phyloP scores from a whole-genome alignment of 1,140 invertebrate species.

The Coptotermes formosanus region DNA sequence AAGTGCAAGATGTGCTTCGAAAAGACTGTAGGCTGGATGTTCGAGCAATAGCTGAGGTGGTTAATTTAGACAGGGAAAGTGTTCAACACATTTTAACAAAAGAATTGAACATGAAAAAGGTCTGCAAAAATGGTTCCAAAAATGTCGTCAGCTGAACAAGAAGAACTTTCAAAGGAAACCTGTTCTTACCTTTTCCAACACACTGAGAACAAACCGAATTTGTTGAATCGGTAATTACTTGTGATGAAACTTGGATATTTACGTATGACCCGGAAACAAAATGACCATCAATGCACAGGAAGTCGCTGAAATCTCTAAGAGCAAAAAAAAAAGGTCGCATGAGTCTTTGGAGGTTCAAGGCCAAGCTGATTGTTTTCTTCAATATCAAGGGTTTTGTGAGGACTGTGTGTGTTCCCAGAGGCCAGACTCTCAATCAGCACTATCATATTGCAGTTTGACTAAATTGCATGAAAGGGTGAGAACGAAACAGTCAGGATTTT shows the following conservation, averaged over 20 bases:
- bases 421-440: too few species aligned
- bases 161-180: constrained; percentile 27
- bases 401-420: too few species aligned
- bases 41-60: too few species aligned
- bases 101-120: constrained; percentile 18
- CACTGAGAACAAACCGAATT: constrained; percentile 31
- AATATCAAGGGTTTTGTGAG: too few species aligned
- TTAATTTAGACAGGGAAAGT: too few species aligned
- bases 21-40: too few species aligned
- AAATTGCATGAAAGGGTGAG: too few species aligned
- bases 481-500: too few species aligned
- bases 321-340: not conserved
- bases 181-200: constrained; percentile 31
- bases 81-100: not conserved
- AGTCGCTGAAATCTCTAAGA: not conserved
- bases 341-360: constrained; percentile 23
- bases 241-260: constrained; percentile 35
- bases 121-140: constrained; percentile 28
- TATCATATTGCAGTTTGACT: too few species aligned
- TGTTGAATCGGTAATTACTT: constrained; percentile 36
- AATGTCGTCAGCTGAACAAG: not conserved
- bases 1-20: too few species aligned
- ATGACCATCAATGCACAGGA: constrained; percentile 31
- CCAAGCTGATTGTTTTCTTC: constrained; percentile 15
- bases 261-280: constrained; percentile 34